Evolutionary conservation across 2,113 vertebrate species (phyloP), one percentile per base, ranked within the genome.

Genomic region (Anseranas semipalmata): DNA sequence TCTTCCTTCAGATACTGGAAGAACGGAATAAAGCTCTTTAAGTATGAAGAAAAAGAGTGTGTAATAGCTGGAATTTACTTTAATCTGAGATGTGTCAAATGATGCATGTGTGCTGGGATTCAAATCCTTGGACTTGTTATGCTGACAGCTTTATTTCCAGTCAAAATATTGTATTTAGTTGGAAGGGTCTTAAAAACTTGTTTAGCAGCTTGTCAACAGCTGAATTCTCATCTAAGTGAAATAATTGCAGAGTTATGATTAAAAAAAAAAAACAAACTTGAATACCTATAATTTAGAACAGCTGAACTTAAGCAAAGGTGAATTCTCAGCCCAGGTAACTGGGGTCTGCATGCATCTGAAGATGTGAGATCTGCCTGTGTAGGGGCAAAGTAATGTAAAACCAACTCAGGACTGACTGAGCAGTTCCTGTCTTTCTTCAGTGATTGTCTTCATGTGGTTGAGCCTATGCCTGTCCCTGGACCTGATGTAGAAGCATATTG

Each of bases 401-500:
- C 8, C 68, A 63, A 25, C 66, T 76, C 35, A 32, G 33, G 95
- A 67, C 33, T 67, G 81, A 85, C 67, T 13, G 70, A 72, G 28
- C 24, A 25, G 4, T 55, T 96, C 85, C 37, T 96, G 35, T 96
- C 22, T 90, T 7, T 80, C 50, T 84, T 33, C 91, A 98, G 98
- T 76, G 99, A 99, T 70, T 99, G 99, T 96, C 99, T 99, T 85
- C 99, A 99, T 86, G 99, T 99, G 75, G 99, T 99, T 79, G 98
- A 98, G 24, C 99, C 99, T 17, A 99, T 99, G 99, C 99, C 99
- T 6, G 99, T 99, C 76, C 98, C 98, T 20, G 99, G 99, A 19
- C 98, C 99, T 37, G 99, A 99, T 21, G 99, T 99, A 94, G 99
- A 99, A 97, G 99, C 99, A 0, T 99, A 99, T 92, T 99, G 99